A percentile compares a stretch with the other conserved stretches of the same genome.
Evolutionary conservation across 2,888 invertebrate species (phyloP).

Genomic region (Dolichomitus sp.): DNA sequence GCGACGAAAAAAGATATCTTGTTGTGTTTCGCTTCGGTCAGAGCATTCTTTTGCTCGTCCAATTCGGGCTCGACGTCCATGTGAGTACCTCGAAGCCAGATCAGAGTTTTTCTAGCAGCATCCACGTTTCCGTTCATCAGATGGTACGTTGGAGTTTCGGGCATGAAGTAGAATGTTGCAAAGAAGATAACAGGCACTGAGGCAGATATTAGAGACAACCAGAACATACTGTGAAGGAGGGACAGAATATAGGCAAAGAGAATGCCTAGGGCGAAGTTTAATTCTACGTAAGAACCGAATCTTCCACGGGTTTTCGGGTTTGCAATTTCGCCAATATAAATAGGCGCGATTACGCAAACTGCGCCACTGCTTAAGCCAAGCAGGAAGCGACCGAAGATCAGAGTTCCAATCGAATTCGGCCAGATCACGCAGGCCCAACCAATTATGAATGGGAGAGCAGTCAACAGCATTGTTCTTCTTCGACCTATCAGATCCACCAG

Average conservation of each 20-base stretch:
- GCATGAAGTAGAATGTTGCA: constrained; percentile 92
- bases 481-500: constrained; percentile 91
- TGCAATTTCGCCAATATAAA: constrained; percentile 95
- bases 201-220: constrained; percentile 90
- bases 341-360: constrained; percentile 94
- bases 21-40: constrained; percentile 87
- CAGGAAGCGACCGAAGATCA: constrained; percentile 90
- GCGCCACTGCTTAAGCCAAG: constrained; percentile 93
- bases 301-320: constrained; percentile 94
- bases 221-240: constrained; percentile 86
- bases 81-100: constrained; percentile 91
- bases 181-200: constrained; percentile 91
- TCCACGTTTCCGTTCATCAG: constrained; percentile 89
- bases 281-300: constrained; percentile 95
- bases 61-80: constrained; percentile 91
- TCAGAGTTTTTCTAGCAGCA: constrained; percentile 90
- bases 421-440: constrained; percentile 93
- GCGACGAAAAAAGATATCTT: constrained; percentile 88
- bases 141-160: constrained; percentile 94
- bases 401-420: constrained; percentile 89
- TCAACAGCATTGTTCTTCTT: constrained; percentile 90
- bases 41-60: constrained; percentile 88
- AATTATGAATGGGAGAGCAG: constrained; percentile 90
- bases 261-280: constrained; percentile 95
- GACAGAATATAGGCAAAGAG: constrained; percentile 92